Evolutionary conservation across 1,140 invertebrate species (phyloP).

Genomic region (Drosophila subpulchrella): DNA sequence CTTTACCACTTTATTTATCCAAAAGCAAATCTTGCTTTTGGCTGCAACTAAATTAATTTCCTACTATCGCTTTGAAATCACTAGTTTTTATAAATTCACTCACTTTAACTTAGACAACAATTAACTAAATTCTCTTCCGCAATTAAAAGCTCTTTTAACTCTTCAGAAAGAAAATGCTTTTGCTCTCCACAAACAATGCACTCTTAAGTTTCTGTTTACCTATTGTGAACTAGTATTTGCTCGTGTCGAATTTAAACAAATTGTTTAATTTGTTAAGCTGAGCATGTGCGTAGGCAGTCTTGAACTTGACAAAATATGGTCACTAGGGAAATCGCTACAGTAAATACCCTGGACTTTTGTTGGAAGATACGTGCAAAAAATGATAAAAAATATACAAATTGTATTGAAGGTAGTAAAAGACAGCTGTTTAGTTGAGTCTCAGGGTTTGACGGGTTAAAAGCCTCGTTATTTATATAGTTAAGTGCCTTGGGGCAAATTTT

Average conservation of each 20-base stretch:
- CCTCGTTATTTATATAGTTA: conserved; percentile 19
- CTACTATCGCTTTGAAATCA: too few relatives aligned
- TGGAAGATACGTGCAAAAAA: conserved; percentile 55
- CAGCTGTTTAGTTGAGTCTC: conserved; percentile 29
- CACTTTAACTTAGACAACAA: neutral
- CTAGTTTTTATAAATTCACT: neutral
- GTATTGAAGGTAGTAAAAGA: conserved; percentile 33
- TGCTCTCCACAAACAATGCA: neutral
- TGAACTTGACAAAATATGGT: conserved; percentile 56
- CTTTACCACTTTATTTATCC: neutral
- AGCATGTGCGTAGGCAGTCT: conserved; percentile 53
- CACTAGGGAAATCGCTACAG: conserved; percentile 48
- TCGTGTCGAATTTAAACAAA: conserved; percentile 18
- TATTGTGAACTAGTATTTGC: conserved; percentile 24
- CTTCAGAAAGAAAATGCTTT: neutral
- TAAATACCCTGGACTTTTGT: conserved; percentile 3
- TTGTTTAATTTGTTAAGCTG: conserved; percentile 42
- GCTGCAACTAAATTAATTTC: too few relatives aligned
- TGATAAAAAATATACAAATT: conserved; percentile 17
- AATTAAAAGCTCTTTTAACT: conserved; percentile 2
- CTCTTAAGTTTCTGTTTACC: neutral
- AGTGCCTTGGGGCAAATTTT: conserved; percentile 12
- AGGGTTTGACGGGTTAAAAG: conserved; percentile 27
- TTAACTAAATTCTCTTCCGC: neutral
- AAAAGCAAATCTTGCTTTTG: too few relatives aligned